A percentile compares a stretch with the other conserved stretches of the same genome.
phyloP scores from a whole-genome alignment of 53 echinoderm and acorn worm genomes.

The Astropecten irregularis region DNA sequence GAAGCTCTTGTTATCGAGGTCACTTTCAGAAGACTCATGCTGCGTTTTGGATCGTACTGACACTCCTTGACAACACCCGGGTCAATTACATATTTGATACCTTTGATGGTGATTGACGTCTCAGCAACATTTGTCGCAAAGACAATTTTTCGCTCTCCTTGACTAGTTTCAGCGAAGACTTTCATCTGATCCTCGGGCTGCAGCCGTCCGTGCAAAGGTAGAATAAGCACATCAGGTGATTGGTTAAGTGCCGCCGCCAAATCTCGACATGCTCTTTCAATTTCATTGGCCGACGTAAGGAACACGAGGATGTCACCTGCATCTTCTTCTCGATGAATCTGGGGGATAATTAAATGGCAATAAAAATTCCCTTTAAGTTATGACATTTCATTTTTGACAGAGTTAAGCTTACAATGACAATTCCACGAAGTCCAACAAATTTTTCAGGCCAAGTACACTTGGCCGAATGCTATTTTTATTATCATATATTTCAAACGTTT shows the following conservation, averaged over 20 bases:
- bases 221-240: background rate
- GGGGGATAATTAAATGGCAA: background rate
- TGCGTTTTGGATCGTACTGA: conserved; percentile 61
- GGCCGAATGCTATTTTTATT: too few species aligned
- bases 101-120: conserved; percentile 66
- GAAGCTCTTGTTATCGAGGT: conserved; percentile 54
- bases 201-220: conserved; percentile 65
- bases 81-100: conserved; percentile 63
- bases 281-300: conserved; percentile 63
- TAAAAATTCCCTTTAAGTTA: too few species aligned
- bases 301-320: conserved; percentile 64
- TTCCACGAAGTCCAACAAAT: too few species aligned
- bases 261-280: conserved; percentile 59
- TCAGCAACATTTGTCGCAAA: conserved; percentile 71
- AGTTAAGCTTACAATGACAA: too few species aligned
- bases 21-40: conserved; percentile 68
- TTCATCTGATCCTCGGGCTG: conserved; percentile 69
- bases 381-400: too few species aligned
- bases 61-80: conserved; percentile 67
- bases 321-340: conserved; percentile 30
- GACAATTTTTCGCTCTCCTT: conserved; percentile 57
- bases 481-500: too few species aligned
- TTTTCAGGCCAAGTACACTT: too few species aligned
- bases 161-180: conserved; percentile 42
- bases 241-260: conserved; percentile 13